Evolutionary conservation across 2,797 vertebrate genomes (phyloP), one percentile per base, ranked within the genome.

Genomic region (Picus viridis): DNA sequence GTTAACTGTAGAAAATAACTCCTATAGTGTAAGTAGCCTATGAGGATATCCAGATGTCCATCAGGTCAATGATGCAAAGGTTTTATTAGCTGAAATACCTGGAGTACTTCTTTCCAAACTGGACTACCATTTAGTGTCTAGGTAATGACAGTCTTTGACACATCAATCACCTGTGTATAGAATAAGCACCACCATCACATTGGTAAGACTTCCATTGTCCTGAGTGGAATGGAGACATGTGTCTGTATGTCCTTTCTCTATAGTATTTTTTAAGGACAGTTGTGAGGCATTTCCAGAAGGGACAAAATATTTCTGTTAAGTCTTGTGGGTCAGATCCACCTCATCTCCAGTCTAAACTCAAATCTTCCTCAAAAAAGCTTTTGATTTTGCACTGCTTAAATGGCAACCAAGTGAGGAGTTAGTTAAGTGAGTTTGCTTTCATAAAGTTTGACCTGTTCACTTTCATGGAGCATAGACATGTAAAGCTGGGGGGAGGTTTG

Each of bases 31-130:
- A 91, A 87, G 76, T 16, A 79, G 19, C 0, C 0, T 23, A n/a
- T 0, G 0, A 1, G 0, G 0, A 0, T 67, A 10, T 24, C 47
- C 71, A 68, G 0, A 90, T 87, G 73, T 65, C 26, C 23, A 71
- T 69, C 29, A 80, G 24, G 53, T 68, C 72, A 68, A 57, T 72
- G 41, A 51, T 53, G n/a, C 10, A 56, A 54, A 67, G 43, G 30
- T 85, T 85, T 90, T 89, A 69, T 92, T 83, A 93, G n/a, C 36
- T 81, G 30, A 89, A 68, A 63, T 87, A 74, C 19, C 18, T 77
- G 43, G 29, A 87, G 58, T 69, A 61, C 32, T 92, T 81, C 18
- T 36, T 92, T 34, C 54, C 16, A 57, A 81, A 61, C 51, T 75
- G 59, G 59, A 27, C 69, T 59, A 45, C 36, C 29, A 39, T 63